Conservation (phyloP, 2,113 vertebrate species). For the Rhinolophus ferrumequinum region DNA sequence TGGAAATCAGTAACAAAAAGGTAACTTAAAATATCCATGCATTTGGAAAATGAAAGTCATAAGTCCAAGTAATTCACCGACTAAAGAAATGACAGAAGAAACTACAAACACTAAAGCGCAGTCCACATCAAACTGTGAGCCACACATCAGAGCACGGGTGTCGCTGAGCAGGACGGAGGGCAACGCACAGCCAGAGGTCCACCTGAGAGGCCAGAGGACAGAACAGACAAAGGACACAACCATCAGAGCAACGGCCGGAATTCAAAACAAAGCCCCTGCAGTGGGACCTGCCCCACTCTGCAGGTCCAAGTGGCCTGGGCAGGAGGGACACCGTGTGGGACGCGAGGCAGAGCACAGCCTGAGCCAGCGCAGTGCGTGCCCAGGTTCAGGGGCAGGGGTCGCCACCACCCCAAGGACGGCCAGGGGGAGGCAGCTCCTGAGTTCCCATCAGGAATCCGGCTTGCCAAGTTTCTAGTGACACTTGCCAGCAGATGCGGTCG, state of each 20-base stretch:
- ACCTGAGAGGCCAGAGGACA: not conserved
- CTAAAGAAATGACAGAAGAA: not conserved
- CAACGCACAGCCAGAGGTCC: not conserved
- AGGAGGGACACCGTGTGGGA: fast-evolving
- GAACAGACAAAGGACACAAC: fast-evolving
- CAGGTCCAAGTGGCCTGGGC: not conserved
- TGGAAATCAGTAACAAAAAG: not conserved
- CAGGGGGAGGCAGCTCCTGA: not conserved
- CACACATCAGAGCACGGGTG: not conserved
- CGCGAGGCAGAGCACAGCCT: not conserved
- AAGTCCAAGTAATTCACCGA: not conserved
- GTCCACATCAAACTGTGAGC: not conserved
- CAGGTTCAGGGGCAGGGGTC: not conserved
- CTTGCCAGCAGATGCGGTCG: not conserved
- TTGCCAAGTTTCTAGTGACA: not conserved
- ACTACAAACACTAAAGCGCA: not conserved
- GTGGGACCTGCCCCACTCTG: no score
- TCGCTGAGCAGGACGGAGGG: not conserved
- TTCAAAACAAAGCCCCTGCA: not conserved
- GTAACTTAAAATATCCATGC: not conserved
- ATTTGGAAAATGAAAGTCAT: not conserved
- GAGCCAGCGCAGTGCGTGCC: not conserved
- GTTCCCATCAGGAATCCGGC: not conserved
- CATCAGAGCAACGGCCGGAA: not conserved
- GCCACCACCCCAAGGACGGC: no score